Conservation (phyloP, 2,888 invertebrate genomes). For the Bellardia pandia region DNA sequence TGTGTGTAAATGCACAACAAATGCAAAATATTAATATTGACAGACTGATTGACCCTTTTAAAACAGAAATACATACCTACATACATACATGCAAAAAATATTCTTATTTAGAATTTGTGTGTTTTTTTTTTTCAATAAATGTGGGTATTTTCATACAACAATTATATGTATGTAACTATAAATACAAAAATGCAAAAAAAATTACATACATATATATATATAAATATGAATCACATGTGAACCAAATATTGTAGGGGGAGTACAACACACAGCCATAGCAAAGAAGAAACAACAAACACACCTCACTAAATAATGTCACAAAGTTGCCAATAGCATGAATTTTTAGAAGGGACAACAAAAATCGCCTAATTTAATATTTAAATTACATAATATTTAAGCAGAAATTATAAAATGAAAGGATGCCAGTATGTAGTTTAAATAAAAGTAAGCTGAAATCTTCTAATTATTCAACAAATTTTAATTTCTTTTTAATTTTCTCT, state of each 20-base stretch:
- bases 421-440: too few relatives aligned
- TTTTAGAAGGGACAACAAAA: too few relatives aligned
- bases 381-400: too few relatives aligned
- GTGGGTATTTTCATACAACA: constrained; percentile 33
- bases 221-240: constrained; percentile 67
- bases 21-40: not conserved
- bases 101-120: constrained; percentile 27
- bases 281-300: constrained; percentile 36
- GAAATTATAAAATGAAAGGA: too few relatives aligned
- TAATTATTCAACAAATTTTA: too few relatives aligned
- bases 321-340: constrained; percentile 22
- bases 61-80: not conserved
- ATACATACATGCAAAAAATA: not conserved
- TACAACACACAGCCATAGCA: constrained; percentile 6
- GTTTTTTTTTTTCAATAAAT: constrained; percentile 7
- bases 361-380: too few relatives aligned
- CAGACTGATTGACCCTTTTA: not conserved
- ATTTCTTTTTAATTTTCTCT: too few relatives aligned
- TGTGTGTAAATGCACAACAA: constrained; percentile 49
- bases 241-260: constrained; percentile 65
- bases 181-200: not conserved
- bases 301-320: constrained; percentile 31
- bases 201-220: too few relatives aligned
- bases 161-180: constrained; percentile 1
- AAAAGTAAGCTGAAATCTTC: too few relatives aligned